phyloP scores from a whole-genome alignment of 2,888 invertebrate species.

The Dryocosmus kuriphilus region DNA sequence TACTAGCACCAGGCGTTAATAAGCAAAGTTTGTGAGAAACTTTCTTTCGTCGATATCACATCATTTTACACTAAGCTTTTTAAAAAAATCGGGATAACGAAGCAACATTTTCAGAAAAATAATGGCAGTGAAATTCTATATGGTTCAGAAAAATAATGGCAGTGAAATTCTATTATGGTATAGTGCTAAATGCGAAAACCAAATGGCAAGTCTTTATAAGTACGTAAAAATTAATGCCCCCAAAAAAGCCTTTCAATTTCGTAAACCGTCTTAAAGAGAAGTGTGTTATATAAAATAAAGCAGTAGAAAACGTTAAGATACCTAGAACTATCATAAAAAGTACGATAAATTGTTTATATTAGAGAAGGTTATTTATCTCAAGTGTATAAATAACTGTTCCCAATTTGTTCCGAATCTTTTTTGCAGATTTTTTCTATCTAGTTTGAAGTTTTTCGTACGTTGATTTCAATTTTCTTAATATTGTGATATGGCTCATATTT shows the following conservation, averaged over 20 bases:
- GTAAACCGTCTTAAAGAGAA: background rate
- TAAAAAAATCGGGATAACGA: background rate
- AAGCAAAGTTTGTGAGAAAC: background rate
- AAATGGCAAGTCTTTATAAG: background rate
- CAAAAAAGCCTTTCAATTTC: background rate
- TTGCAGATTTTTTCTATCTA: background rate
- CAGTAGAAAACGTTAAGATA: background rate
- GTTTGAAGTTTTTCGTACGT: background rate
- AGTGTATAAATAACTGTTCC: constrained; percentile 9
- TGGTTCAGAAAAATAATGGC: constrained; percentile 9
- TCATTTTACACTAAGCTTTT: background rate
- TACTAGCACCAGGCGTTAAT: constrained; percentile 21
- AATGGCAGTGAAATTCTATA: background rate
- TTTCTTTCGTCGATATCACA: constrained; percentile 10
- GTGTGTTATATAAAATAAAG: constrained; percentile 45
- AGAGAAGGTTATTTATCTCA: background rate
- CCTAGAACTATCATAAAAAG: constrained; percentile 6
- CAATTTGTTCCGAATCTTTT: constrained; percentile 73
- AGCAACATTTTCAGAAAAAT: background rate
- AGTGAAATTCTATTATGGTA: constrained; percentile 9
- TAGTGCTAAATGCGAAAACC: background rate
- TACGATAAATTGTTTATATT: background rate
- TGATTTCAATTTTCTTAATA: constrained; percentile 75
- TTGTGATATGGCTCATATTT: background rate
- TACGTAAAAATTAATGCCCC: background rate